Conservation (phyloP, 1,140 invertebrate species). For the Drosophila truncata region DNA sequence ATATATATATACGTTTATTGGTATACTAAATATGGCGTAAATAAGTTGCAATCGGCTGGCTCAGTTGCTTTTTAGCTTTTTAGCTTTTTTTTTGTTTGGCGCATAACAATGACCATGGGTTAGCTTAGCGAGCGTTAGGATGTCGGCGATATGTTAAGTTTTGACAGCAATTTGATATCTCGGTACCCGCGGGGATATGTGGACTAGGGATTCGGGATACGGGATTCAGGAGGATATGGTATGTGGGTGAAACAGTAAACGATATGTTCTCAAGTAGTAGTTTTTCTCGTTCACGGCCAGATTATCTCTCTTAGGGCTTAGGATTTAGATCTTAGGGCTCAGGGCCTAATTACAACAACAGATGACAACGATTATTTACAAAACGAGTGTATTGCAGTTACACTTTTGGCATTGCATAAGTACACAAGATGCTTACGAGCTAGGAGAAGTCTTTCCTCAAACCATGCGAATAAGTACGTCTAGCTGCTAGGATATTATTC, state of each 20-base stretch:
- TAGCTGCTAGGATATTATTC: constrained; percentile 73
- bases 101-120: constrained; percentile 58
- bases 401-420: constrained; percentile 77
- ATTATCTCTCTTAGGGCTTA: constrained; percentile 12
- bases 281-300: constrained; percentile 21
- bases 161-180: constrained; percentile 56
- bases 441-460: constrained; percentile 81
- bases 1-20: constrained; percentile 55
- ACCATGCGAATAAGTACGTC: constrained; percentile 75
- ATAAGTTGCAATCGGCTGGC: constrained; percentile 46
- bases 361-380: constrained; percentile 79
- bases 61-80: constrained; percentile 32
- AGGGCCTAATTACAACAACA: constrained; percentile 63
- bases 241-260: constrained; percentile 32
- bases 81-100: constrained; percentile 10
- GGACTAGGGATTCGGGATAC: constrained; percentile 6
- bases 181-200: constrained; percentile 10
- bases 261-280: constrained; percentile 53
- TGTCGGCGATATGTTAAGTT: constrained; percentile 67
- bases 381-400: constrained; percentile 60
- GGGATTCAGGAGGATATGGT: background rate
- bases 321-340: constrained; percentile 1
- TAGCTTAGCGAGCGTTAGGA: constrained; percentile 55
- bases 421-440: constrained; percentile 74
- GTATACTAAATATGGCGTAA: constrained; percentile 53